These are phyloP conservation scores for Danio tinwini DNA, from an alignment of 2,797 vertebrate species.

Conservation along the genomic window DNA sequence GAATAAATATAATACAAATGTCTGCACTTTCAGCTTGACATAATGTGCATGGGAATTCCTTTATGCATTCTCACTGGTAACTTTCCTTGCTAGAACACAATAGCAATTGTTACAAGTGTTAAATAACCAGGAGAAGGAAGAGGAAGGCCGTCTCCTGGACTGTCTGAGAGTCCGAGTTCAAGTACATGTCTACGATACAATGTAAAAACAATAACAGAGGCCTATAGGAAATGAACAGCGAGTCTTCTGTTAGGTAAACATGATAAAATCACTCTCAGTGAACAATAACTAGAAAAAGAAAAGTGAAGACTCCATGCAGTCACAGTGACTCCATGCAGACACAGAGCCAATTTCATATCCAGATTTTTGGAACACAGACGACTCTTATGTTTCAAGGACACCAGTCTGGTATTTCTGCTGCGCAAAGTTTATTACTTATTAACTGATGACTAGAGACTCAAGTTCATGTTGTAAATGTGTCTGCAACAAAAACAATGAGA, in stretches of 20 bases:
- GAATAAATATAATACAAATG: not conserved
- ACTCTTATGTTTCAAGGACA: slow-evolving; percentile 26
- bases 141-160: slow-evolving; percentile 59
- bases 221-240: slow-evolving; percentile 65
- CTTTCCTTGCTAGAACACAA: slow-evolving; percentile 68
- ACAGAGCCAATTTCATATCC: not conserved
- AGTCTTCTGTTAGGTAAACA: slow-evolving; percentile 52
- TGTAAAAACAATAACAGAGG: slow-evolving; percentile 64
- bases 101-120: slow-evolving; percentile 66
- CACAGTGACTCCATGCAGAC: not conserved
- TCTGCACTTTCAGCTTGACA: not conserved
- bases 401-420: slow-evolving; percentile 2
- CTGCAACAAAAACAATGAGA: not conserved
- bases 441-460: slow-evolving; percentile 4
- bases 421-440: slow-evolving; percentile 9
- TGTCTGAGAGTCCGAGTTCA: slow-evolving; percentile 64
- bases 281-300: not conserved
- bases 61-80: slow-evolving; percentile 59
- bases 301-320: not conserved
- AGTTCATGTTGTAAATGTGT: slow-evolving; percentile 1
- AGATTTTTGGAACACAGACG: not conserved
- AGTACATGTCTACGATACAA: slow-evolving; percentile 60
- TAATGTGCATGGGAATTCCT: not conserved
- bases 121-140: slow-evolving; percentile 68
- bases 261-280: slow-evolving; percentile 60